These are phyloP conservation scores for Rhabdomys pumilio DNA, from an alignment of 2,797 vertebrate species.

Conservation along the genomic window DNA sequence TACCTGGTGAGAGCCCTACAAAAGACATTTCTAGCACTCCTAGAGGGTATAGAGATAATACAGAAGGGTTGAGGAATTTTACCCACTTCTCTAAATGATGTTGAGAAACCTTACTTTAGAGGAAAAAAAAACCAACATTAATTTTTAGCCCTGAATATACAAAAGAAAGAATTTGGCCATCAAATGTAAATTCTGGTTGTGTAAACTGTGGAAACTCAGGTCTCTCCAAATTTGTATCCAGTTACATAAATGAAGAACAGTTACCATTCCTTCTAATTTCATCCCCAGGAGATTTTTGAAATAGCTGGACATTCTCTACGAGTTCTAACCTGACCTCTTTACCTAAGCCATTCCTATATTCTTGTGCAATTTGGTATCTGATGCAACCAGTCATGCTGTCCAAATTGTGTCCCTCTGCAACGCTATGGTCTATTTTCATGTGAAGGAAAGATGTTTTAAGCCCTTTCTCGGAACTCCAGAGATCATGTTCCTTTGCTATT, in stretches of 20 bases:
- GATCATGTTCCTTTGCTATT: constrained; percentile 10
- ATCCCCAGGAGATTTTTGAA: constrained; percentile 56
- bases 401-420: constrained; percentile 55
- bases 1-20: background rate
- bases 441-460: constrained; percentile 45
- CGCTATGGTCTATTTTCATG: constrained; percentile 15
- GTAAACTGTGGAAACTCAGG: constrained; percentile 49
- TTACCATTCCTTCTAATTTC: constrained; percentile 59
- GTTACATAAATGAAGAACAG: constrained; percentile 54
- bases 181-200: constrained; percentile 61
- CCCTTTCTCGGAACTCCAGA: constrained; percentile 21
- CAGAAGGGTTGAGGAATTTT: background rate
- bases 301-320: constrained; percentile 32
- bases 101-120: constrained; percentile 44
- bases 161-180: constrained; percentile 56
- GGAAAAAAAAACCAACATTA: constrained; percentile 39
- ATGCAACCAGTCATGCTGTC: background rate
- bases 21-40: constrained; percentile 30
- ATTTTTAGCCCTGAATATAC: constrained; percentile 59
- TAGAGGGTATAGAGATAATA: background rate
- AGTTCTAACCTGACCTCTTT: constrained; percentile 41
- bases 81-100: background rate
- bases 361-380: constrained; percentile 29
- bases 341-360: constrained; percentile 21
- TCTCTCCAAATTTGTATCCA: constrained; percentile 52